phyloP scores from a whole-genome alignment of 2,888 invertebrate genomes.

The Petrolisthes manimaculis region DNA sequence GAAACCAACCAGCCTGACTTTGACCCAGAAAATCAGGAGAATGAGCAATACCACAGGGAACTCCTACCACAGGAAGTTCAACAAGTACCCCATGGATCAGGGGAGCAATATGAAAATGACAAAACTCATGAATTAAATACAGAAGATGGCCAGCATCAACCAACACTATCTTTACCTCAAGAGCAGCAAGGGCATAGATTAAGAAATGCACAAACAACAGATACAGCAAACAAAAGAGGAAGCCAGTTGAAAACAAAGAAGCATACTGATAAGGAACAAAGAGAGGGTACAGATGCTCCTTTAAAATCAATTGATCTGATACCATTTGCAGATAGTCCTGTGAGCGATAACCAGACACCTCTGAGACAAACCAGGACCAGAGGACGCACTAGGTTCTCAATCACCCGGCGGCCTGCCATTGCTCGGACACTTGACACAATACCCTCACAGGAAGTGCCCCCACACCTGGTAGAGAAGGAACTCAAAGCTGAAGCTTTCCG shows the following conservation, averaged over 20 bases:
- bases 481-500: slow-evolving; percentile 22
- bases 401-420: slow-evolving; percentile 21
- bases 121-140: too few relatives aligned
- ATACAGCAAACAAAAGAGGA: neutral
- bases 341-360: neutral
- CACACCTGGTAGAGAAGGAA: neutral
- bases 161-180: too few relatives aligned
- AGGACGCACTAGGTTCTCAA: slow-evolving; percentile 25
- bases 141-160: too few relatives aligned
- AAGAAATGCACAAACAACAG: too few relatives aligned
- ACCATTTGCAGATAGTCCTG: slow-evolving; percentile 20
- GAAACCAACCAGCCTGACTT: neutral
- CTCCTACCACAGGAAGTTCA: neutral
- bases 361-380: slow-evolving; percentile 23
- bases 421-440: neutral
- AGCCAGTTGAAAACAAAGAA: neutral
- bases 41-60: slow-evolving; percentile 3
- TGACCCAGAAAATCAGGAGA: neutral
- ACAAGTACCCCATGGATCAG: too few relatives aligned
- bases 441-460: too few relatives aligned
- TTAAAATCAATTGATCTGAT: slow-evolving; percentile 26
- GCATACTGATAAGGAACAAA: slow-evolving; percentile 1
- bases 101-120: too few relatives aligned
- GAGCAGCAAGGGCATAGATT: too few relatives aligned
- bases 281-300: neutral